Base-by-base conservation (phyloP, 2,113 vertebrate genomes). In the Grammomys surdaster region DNA sequence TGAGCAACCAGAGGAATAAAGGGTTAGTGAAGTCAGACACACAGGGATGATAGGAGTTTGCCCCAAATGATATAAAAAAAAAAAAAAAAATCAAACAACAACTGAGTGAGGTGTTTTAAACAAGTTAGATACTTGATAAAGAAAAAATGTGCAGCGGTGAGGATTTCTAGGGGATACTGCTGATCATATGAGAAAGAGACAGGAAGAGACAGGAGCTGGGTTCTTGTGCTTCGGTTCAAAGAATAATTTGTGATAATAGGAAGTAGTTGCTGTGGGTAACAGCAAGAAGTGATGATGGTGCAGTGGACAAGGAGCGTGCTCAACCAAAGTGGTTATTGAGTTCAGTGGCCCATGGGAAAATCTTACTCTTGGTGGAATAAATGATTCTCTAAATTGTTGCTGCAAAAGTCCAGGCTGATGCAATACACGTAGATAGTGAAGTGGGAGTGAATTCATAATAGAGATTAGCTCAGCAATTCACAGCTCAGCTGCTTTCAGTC, bases 401-500 rank as follows among this genome's bases (percentile, higher is more conserved):
- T 70, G 76, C 3, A 17, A 56, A 81, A 95, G 40, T 63, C 26
- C 63, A 81, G 69, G 12, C 56, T 92, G 76, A 67, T 43, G 76
- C 77, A 91, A 76, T 54, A 54, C 36, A 94, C 48, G n/a, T 51
- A 88, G n/a, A 56, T 43, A 72, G 40, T 84, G 56, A 94, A 75
- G 28, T 84, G 40, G 72, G 40, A 87, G 58, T 60, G 16, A 17
- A 22, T 54, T 88, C 22, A 91, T 2, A 58, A 10, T 22, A 70
- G 14, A 77, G 58, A 75, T 31, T 40, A 82, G 11, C 54, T 82
- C 36, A 24, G 36, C 20, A 72, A 58, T 72, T 63, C 36, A 48
- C 1, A 26, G 56, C 8, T 90, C 46, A 90, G 58, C 7, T 81
- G 69, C 43, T 58, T 92, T 36, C 17, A n/a, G 36, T n/a, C 88